Base-by-base conservation (phyloP, 2,888 invertebrate species). In the Anagyrus pseudococci region DNA sequence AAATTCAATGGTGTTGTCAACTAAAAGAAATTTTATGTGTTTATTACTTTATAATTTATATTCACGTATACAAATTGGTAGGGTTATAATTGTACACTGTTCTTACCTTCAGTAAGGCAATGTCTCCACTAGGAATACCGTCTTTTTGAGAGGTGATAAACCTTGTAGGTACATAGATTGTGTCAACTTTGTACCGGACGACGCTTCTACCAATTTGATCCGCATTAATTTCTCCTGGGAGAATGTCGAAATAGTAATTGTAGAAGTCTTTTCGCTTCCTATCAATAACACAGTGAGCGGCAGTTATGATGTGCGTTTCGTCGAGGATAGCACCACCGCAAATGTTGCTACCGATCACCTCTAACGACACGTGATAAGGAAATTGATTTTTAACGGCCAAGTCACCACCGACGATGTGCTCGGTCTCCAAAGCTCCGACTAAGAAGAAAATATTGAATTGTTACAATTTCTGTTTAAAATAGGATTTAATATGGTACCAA, bases 61-160 rank as follows among this genome's bases (percentile, higher is more conserved):
- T 1, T 17, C 15, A n/a, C n/a, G n/a, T n/a, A n/a, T n/a, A n/a
- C n/a, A n/a, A n/a, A n/a, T n/a, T n/a, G n/a, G n/a, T n/a, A n/a
- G n/a, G n/a, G n/a, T n/a, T n/a, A n/a, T n/a, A n/a, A n/a, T 41
- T 20, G 19, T 13, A 15, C 7, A 8, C 8, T 4, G 22, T 20
- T 19, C 19, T 20, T 25, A 62, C 62, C 50, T 56, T 57, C 7
- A 62, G 15, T n/a, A 62, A 40, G 8, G 62, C 56, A 2, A 62
- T 62, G 22, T 62, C 62, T 8, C 26, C 4, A 4, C 7, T 0
- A 3, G 1, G 13, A n/a, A n/a, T n/a, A 17, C 44, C n/a, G 4
- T 20, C 3, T 15, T 13, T 1, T 4, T 1, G 15, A 25, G 17
- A n/a, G n/a, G n/a, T n/a, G 4, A n/a, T 25, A n/a, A 22, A 58